Conservation (phyloP, 2,113 vertebrate species). For the Dipodomys ordii region DNA sequence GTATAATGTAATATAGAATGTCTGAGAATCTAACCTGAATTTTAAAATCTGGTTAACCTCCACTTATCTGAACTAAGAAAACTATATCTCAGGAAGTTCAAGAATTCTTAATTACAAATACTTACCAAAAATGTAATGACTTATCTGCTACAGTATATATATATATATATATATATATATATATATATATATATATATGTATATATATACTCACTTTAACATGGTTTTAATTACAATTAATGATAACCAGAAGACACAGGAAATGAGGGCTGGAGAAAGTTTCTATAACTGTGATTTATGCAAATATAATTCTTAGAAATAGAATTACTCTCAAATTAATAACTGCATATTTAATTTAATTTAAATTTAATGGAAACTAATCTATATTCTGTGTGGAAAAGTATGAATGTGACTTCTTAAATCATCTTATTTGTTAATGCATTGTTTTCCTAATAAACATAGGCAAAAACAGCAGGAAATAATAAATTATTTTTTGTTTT, state of each 20-base stretch:
- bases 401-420: background rate
- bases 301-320: background rate
- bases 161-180: too few relatives aligned
- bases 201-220: too few relatives aligned
- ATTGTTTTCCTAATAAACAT: background rate
- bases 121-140: background rate
- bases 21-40: background rate
- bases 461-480: background rate
- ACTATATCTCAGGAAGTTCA: too few relatives aligned
- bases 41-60: background rate
- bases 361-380: constrained; percentile 31
- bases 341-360: background rate
- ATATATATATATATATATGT: too few relatives aligned
- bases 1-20: background rate
- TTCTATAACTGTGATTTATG: background rate
- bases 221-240: background rate
- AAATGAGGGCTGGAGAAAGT: fast-evolving
- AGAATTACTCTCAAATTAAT: background rate
- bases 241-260: background rate
- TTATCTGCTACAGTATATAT: background rate
- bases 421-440: background rate
- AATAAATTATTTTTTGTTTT: background rate
- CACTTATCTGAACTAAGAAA: background rate
- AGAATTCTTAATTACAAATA: background rate
- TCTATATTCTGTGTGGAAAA: background rate